A percentile compares a stretch with the other conserved stretches of the same genome.
These are phyloP conservation scores for Chloroclysta siterata DNA, from an alignment of 2,888 invertebrate species.

Conservation along the genomic window DNA sequence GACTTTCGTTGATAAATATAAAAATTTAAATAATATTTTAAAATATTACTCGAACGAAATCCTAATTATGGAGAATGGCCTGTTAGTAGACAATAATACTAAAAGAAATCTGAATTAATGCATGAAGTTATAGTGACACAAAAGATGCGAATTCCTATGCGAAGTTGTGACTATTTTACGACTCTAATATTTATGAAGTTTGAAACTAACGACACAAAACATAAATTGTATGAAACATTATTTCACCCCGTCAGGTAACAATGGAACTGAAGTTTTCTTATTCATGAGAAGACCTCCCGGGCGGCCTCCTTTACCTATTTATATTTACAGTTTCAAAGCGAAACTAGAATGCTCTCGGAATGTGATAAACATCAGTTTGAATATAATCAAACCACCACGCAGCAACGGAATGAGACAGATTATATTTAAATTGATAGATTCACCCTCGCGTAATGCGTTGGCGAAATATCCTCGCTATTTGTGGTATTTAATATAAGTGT, in stretches of 20 bases:
- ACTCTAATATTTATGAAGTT: conserved; percentile 17
- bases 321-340: conserved; percentile 30
- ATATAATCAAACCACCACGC: not conserved
- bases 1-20: not conserved
- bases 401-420: conserved; percentile 20
- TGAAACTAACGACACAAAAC: conserved; percentile 20
- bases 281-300: conserved; percentile 36
- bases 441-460: conserved; percentile 24
- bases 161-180: conserved; percentile 1
- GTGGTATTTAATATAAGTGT: conserved; percentile 27
- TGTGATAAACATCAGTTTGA: conserved; percentile 7
- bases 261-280: conserved; percentile 34
- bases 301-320: conserved; percentile 34
- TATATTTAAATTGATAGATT: conserved; percentile 33
- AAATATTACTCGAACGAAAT: too few species aligned
- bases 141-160: not conserved
- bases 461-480: conserved; percentile 27
- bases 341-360: conserved; percentile 28
- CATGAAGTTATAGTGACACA: not conserved
- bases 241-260: conserved; percentile 23
- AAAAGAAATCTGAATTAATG: not conserved
- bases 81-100: not conserved
- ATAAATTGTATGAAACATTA: conserved; percentile 21
- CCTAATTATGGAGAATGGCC: too few species aligned
- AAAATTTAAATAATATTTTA: too few species aligned